A percentile compares a stretch with the other conserved stretches of the same genome.
These are phyloP conservation scores for Zaprionus taronus DNA, from an alignment of 1,140 invertebrate genomes.

Conservation along the genomic window DNA sequence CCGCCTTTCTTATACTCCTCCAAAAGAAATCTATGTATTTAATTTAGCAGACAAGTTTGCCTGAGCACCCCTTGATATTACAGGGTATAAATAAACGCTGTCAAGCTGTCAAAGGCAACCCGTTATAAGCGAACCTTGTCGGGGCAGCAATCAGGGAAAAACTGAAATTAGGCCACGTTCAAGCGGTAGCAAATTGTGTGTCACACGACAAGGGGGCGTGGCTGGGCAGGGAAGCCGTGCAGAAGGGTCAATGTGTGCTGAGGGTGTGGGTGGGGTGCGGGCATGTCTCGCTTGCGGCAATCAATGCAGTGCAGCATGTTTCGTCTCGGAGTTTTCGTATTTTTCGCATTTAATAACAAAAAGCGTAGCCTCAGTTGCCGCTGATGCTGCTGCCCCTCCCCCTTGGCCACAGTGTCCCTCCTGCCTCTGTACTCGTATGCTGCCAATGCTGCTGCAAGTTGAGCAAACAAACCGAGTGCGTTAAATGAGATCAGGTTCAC, in stretches of 20 bases:
- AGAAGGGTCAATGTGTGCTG: background rate
- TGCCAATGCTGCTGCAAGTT: constrained; percentile 33
- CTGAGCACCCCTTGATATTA: background rate
- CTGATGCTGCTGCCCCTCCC: constrained; percentile 26
- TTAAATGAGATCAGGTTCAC: constrained; percentile 73
- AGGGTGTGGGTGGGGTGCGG: background rate
- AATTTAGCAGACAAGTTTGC: background rate
- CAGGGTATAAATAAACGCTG: constrained; percentile 34
- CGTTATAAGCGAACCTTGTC: constrained; percentile 49
- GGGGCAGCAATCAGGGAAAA: constrained; percentile 41
- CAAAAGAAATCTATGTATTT: too few species aligned
- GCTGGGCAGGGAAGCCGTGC: background rate
- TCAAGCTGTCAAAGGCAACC: constrained; percentile 56
- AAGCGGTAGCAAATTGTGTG: constrained; percentile 53
- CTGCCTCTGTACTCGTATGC: constrained; percentile 29
- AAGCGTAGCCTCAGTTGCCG: constrained; percentile 1
- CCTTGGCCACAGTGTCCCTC: constrained; percentile 7
- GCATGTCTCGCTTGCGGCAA: constrained; percentile 25
- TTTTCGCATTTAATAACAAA: constrained; percentile 67
- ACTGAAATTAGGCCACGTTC: constrained; percentile 66
- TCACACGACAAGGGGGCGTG: background rate
- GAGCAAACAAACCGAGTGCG: constrained; percentile 64
- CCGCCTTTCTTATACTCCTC: too few species aligned
- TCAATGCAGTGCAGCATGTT: constrained; percentile 53
- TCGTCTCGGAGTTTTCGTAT: constrained; percentile 52